Conservation (phyloP, 2,113 vertebrate species). For the Panurus biarmicus region DNA sequence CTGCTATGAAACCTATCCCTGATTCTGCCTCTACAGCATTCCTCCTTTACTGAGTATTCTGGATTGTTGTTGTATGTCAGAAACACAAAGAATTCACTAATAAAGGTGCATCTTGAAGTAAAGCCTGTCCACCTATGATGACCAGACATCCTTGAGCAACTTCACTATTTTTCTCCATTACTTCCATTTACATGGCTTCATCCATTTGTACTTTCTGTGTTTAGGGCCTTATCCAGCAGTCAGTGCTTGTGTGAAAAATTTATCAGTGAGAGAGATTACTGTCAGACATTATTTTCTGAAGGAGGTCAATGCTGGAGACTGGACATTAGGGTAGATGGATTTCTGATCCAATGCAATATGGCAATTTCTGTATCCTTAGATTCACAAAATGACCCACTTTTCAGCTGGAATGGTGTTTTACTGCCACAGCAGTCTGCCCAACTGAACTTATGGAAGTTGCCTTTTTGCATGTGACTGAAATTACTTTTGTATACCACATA, state of each 20-base stretch:
- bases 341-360: background rate
- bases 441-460: background rate
- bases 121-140: background rate
- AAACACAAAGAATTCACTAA: background rate
- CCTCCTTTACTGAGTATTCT: background rate
- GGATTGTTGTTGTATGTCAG: accelerated
- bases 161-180: background rate
- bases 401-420: background rate
- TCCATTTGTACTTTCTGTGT: background rate
- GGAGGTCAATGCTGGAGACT: background rate
- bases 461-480: background rate
- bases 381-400: background rate
- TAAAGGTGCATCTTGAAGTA: background rate
- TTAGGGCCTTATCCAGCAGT: background rate
- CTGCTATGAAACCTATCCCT: background rate
- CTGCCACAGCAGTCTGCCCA: background rate
- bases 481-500: background rate
- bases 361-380: conserved; percentile 1
- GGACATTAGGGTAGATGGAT: conserved; percentile 1
- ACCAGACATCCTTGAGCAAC: background rate
- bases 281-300: conserved; percentile 10
- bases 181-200: background rate
- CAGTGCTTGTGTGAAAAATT: conserved; percentile 7
- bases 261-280: background rate
- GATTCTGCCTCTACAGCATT: background rate